Base-by-base conservation (phyloP, 1,140 invertebrate species). In the Macrostomum lignano region DNA sequence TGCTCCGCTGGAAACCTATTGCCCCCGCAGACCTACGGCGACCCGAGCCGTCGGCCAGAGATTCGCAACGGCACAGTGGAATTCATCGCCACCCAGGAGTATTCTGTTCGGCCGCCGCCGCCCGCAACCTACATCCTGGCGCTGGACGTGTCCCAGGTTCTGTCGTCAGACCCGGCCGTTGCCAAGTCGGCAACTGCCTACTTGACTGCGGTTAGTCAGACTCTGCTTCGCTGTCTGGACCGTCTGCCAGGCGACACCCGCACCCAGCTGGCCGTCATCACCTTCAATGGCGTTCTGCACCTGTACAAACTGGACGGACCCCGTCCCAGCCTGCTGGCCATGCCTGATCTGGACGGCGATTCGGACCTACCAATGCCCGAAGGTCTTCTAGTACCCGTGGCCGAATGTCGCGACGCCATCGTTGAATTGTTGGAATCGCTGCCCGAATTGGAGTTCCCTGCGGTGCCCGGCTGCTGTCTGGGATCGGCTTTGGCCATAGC, bases 11-110 rank as follows among this genome's bases (percentile, higher is more conserved):
- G 20, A 7, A 30, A 30, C 13, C 11, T 30, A 7, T 30, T 30
- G 7, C 7, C 13, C 7, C 7, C 20, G 10, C 3, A 35, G 9
- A 46, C 48, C 17, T 54, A 81, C 48, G 81, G 82, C 4, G 86
- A 94, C 61, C 82, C 86, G 17, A 70, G 73, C 1, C 64, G 77
- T 39, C 64, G 86, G 46, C 86, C 88, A 0, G 91, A 98, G 66
- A 72, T 96, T 29, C 73, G 73, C 49, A 74, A 79, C 17, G 76
- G 79, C 26, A 94, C 86, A 1, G 82, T 98, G 42, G 91, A 98
- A 63, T 98, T 82, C 56, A 88, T 96, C 38, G 91, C 91, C 21
- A 79, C 86, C 33, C 74, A 77, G 35, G 88, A 96, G 59, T 96
- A 94, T 51, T 91, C 91, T 81, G 71, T 75, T 39, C 66, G 88